phyloP scores from a whole-genome alignment of 2,797 vertebrate species.

The Telmatherina bonti region DNA sequence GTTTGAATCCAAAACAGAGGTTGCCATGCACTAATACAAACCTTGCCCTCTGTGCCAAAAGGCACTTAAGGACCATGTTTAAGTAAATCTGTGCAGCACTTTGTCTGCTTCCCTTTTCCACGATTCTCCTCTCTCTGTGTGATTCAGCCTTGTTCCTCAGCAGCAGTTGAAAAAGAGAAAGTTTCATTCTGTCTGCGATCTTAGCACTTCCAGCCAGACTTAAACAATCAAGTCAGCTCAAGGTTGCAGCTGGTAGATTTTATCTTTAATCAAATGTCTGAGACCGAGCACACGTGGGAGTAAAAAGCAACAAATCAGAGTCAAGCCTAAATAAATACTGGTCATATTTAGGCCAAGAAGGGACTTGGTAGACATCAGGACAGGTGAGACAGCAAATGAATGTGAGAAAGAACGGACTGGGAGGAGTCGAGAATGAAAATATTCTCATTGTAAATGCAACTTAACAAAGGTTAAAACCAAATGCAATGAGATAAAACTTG shows the following conservation, averaged over 20 bases:
- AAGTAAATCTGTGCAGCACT: not conserved
- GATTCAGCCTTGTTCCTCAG: not conserved
- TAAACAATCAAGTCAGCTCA: not conserved
- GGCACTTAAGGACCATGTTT: not conserved
- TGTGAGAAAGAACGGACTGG: not conserved
- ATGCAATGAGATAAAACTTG: not conserved
- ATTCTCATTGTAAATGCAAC: not conserved
- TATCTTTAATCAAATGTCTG: not conserved
- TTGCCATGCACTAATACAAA: conserved; percentile 28
- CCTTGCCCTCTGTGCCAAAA: conserved; percentile 31
- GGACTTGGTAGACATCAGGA: not conserved
- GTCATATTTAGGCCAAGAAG: not conserved
- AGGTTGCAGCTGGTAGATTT: not conserved
- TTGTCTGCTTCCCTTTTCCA: not conserved
- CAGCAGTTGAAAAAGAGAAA: not conserved
- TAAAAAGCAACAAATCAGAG: not conserved
- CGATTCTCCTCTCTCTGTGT: not conserved
- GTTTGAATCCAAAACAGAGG: conserved; percentile 50
- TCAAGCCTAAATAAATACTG: not conserved
- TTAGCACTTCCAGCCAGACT: not conserved
- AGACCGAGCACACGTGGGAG: not conserved
- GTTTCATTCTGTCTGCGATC: not conserved
- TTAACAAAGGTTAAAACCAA: not conserved
- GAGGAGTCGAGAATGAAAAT: not conserved
- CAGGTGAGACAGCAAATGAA: not conserved